phyloP scores from a whole-genome alignment of 2,113 vertebrate species.

The Ciconia stormi region DNA sequence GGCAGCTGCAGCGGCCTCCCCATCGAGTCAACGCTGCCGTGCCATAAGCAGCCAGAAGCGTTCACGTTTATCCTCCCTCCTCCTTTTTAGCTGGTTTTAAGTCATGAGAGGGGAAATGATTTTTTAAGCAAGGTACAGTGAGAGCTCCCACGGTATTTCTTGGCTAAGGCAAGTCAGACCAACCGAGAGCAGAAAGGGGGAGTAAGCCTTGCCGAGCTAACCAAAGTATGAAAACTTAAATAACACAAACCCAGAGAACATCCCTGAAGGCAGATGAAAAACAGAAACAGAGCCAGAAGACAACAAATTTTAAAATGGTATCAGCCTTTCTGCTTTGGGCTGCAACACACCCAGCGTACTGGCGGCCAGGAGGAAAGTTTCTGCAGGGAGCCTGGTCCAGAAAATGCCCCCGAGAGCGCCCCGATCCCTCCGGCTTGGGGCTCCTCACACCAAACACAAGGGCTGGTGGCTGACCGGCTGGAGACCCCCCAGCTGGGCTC shows the following conservation, averaged over 20 bases:
- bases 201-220: rapidly evolving
- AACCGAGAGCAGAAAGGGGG: not conserved
- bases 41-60: not conserved
- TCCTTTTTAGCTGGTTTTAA: not conserved
- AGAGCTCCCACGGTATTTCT: not conserved
- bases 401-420: rapidly evolving
- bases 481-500: rapidly evolving
- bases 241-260: not conserved
- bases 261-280: not conserved
- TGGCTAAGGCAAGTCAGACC: not conserved
- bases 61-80: not conserved
- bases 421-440: not conserved
- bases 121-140: not conserved
- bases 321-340: not conserved
- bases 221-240: not conserved
- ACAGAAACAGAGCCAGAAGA: not conserved
- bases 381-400: not conserved
- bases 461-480: not conserved
- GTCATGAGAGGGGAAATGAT: not conserved
- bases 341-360: not conserved
- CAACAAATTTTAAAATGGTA: not conserved
- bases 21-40: rapidly evolving
- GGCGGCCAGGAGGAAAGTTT: not conserved
- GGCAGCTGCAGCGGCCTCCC: not conserved
- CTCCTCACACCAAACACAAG: not conserved